These are phyloP conservation scores for Eristalis pertinax DNA, from an alignment of 2,888 invertebrate genomes.

Conservation along the genomic window DNA sequence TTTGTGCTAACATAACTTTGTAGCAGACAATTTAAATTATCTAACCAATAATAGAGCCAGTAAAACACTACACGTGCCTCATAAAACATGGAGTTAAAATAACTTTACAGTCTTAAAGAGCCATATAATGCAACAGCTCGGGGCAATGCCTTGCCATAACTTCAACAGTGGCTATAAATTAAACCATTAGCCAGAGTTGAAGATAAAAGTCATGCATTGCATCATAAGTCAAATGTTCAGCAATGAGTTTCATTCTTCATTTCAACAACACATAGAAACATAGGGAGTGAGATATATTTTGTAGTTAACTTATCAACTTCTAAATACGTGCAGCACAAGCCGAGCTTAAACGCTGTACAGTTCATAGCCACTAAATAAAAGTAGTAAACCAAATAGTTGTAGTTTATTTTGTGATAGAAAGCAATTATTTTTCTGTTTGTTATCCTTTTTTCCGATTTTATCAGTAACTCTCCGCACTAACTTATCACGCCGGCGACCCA, in stretches of 20 bases:
- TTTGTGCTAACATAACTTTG: background rate
- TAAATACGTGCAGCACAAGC: conserved; percentile 18
- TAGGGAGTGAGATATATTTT: no score
- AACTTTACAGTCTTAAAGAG: background rate
- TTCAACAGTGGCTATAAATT: background rate
- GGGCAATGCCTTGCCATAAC: background rate
- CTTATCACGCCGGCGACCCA: no score
- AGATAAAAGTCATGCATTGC: no score
- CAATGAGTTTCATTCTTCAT: no score
- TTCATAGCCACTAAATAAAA: conserved; percentile 36
- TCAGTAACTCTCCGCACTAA: conserved; percentile 46
- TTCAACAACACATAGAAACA: no score
- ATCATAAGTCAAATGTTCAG: no score
- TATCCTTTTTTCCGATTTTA: conserved; percentile 26
- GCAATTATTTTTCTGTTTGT: conserved; percentile 27
- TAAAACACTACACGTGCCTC: background rate
- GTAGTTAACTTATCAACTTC: conserved; percentile 47
- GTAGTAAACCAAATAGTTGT: conserved; percentile 38
- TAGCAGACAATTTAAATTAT: background rate
- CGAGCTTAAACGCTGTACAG: conserved; percentile 5
- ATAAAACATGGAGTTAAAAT: background rate
- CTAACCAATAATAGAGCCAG: background rate
- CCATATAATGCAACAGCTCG: no score
- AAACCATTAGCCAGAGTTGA: no score
- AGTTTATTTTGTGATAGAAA: conserved; percentile 34